These are phyloP conservation scores for Brachionus rubens DNA, from an alignment of 1,140 invertebrate species.

Conservation along the genomic window DNA sequence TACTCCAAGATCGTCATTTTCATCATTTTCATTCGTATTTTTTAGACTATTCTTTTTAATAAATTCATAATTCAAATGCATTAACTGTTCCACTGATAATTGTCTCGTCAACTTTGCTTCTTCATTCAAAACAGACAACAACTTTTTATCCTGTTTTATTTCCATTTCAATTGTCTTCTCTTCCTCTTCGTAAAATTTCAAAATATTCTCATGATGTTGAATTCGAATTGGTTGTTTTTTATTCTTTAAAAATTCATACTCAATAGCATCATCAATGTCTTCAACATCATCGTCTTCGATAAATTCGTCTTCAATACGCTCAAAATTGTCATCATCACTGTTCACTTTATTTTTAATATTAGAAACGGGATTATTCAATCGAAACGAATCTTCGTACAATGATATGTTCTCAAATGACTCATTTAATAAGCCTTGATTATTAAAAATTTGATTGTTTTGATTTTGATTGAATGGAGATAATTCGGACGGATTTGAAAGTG, in stretches of 20 bases:
- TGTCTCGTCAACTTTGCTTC: constrained; percentile 38
- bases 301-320: not conserved
- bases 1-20: not conserved
- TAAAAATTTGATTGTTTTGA: constrained; percentile 1
- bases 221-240: not conserved
- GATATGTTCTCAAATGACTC: constrained; percentile 20
- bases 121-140: constrained; percentile 20
- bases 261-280: not conserved
- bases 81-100: constrained; percentile 25
- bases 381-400: not conserved
- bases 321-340: not conserved
- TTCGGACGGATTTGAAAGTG: not conserved
- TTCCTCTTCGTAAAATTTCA: constrained; percentile 39
- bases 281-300: not conserved
- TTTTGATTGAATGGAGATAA: constrained; percentile 23
- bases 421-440: not conserved
- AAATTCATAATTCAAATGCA: constrained; percentile 21
- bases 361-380: not conserved
- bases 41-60: not conserved
- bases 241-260: constrained; percentile 15
- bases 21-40: not conserved
- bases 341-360: not conserved
- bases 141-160: constrained; percentile 35
- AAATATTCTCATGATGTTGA: constrained; percentile 16
- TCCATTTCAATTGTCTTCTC: constrained; percentile 32